A percentile compares a stretch with the other conserved stretches of the same genome.
Evolutionary conservation across 1,140 invertebrate species (phyloP).

Genomic region (Drosophila tsacasi): DNA sequence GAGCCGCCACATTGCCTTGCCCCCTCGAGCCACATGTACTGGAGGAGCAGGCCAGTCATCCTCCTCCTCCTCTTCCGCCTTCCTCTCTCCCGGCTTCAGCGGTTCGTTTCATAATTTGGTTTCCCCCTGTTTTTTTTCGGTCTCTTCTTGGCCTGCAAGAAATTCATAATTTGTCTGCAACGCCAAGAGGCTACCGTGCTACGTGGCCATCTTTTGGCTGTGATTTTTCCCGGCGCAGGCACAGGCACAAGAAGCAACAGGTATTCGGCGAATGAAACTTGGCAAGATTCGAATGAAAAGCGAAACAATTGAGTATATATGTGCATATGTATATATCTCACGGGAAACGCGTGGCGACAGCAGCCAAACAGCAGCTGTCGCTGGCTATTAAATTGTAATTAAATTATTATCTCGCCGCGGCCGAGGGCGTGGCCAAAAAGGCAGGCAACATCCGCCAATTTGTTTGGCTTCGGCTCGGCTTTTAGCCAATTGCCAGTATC

Average conservation of each 20-base stretch:
- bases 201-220: constrained; percentile 49
- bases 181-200: constrained; percentile 60
- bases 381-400: constrained; percentile 71
- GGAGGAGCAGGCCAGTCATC: constrained; percentile 17
- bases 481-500: constrained; percentile 17
- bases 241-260: constrained; percentile 40
- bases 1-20: constrained; percentile 47
- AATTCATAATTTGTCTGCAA: constrained; percentile 72
- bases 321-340: constrained; percentile 12
- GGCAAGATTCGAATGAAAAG: constrained; percentile 29
- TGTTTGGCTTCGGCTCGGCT: constrained; percentile 36
- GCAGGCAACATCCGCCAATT: constrained; percentile 73
- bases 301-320: constrained; percentile 34
- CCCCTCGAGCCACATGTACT: constrained; percentile 28
- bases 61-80: constrained; percentile 3
- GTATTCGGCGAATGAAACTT: constrained; percentile 36
- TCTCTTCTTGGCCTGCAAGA: constrained; percentile 37
- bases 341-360: constrained; percentile 46
- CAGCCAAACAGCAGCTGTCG: constrained; percentile 48
- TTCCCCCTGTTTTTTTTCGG: constrained; percentile 42
- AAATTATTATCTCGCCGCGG: constrained; percentile 68
- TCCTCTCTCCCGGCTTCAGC: constrained; percentile 24
- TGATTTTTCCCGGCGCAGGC: constrained; percentile 21
- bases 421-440: constrained; percentile 38
- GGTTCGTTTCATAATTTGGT: constrained; percentile 68